Evolutionary conservation across 1,140 invertebrate genomes (phyloP), one percentile per base, ranked within the genome.

Genomic region (Lepidostoma basale): DNA sequence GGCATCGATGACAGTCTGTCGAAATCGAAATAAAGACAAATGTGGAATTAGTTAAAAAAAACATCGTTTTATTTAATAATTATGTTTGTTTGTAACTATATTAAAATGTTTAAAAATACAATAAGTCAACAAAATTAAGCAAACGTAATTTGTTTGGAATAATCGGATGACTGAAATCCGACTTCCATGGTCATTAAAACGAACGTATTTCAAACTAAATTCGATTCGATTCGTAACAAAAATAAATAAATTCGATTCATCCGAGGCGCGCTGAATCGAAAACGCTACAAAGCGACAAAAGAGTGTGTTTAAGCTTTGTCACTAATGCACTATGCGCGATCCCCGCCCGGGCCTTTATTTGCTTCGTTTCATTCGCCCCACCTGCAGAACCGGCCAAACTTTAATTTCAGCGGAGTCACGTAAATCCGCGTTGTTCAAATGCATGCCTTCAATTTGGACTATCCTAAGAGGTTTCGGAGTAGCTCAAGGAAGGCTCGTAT

Each of bases 401-500:
- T 63, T 63, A 63, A 63, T 63, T 49, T 63, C 44, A 26, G 26
- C 20, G 28, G 5, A 63, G 60, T 63, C 60, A 63, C 60, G 60
- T 63, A 63, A 49, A 49, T 49, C 60, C 60, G 40, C 28, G 58
- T 62, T 62, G 58, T 62, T 44, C 39, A 36, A 16, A 44, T 45
- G 40, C 45, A 42, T 44, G 44, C 60, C 14, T 49, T 26, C 49
- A 63, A 30, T 28, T n/a, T 12, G 12, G 22, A 49, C 16, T 16
- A 22, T 22, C 18, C 45, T 5, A 12, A 12, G 25, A 49, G 22
- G 20, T 9, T 10, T 5, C 6, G 9, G 42, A 8, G 8, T 10
- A 5, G 12, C 16, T 22, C 14, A 49, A 23, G 16, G 18, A 22
- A n/a, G n/a, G n/a, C n/a, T n/a, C n/a, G n/a, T n/a, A n/a, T n/a